Evolutionary conservation across 92 coral and sea anemone genomes (phyloP), one percentile per base, ranked within the genome.

Genomic region (Porites lobata): DNA sequence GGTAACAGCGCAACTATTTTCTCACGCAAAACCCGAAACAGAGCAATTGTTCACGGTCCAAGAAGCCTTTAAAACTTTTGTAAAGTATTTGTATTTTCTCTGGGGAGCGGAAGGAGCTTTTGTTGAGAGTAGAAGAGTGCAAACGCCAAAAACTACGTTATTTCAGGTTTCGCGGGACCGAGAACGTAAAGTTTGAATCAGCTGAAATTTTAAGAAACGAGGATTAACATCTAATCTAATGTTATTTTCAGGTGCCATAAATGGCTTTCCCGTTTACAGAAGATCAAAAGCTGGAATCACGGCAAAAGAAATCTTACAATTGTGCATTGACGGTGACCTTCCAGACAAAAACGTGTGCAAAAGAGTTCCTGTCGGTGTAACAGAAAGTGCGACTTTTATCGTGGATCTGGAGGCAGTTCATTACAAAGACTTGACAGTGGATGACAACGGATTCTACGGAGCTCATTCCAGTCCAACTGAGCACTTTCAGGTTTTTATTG

Each of bases 381-480:
- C 65, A 24, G 69, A 72, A 56, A 66, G 79, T 20, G 81, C 86
- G 1, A 69, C 65, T 13, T 91, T 91, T 53, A 80, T 88, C 22
- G 79, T 91, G 20, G 92, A 91, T 68, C 76, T 91, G 47, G 80
- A 82, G 43, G 74, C 71, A n/a, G 85, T 88, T 9, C 72, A 73
- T 32, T 85, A 87, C 24, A 81, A 80, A 24, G 94, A 91, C 72
- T 63, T 91, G 50, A 80, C 85, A n/a, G 94, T 90, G 24, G 90
- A 69, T 32, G 94, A 91, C 81, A 76, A 75, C 54, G 85, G 90
- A 56, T 59, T 78, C 54, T 91, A 86, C 26, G 94, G 94, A 12
- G 88, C 89, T 47, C 94, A 88, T 24, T 91, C 94, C 52, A 87
- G 85, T 75, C 94, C 94, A 14, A 62, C 92, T 6, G 64, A 87